Evolutionary conservation across 1,140 invertebrate genomes (phyloP).

Genomic region (Radopholus similis): DNA sequence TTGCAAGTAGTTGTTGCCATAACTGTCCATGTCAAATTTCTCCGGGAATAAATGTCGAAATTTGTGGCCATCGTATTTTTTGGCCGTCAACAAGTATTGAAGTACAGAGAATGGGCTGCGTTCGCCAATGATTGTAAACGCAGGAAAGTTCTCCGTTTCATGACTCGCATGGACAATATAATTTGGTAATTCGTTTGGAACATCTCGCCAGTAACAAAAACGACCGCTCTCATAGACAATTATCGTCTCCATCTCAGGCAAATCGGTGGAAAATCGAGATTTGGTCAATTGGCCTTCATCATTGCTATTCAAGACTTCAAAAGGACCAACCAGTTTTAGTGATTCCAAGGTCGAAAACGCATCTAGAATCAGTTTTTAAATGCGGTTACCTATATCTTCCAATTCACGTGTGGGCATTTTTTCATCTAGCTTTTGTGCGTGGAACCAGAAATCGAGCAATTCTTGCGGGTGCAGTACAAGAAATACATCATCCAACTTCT

Average conservation of each 20-base stretch:
- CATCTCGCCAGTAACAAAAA: constrained; percentile 28
- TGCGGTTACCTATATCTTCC: neutral
- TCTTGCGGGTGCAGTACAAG: constrained; percentile 10
- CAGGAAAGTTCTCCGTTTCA: neutral
- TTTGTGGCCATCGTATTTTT: neutral
- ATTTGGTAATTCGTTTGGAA: neutral
- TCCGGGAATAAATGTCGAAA: constrained; percentile 1
- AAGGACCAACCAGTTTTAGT: constrained; percentile 6
- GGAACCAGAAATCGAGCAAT: constrained; percentile 6
- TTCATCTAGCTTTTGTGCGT: neutral
- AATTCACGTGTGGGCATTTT: constrained; percentile 3
- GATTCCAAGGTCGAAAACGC: constrained; percentile 5
- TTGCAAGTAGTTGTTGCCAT: neutral
- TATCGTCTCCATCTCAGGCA: constrained; percentile 31
- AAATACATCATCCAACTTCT: constrained; percentile 4
- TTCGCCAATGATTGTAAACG: constrained; percentile 8
- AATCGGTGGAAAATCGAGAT: constrained; percentile 20
- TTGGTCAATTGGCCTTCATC: constrained; percentile 1
- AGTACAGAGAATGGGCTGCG: neutral
- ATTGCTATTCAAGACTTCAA: neutral
- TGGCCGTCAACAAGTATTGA: neutral
- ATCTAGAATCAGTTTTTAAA: constrained; percentile 5
- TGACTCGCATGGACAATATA: neutral
- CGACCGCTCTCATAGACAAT: constrained; percentile 16
- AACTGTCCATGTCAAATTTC: neutral